Evolutionary conservation across 1,140 invertebrate genomes (phyloP), one percentile per base, ranked within the genome.

Genomic region (Tetraneura akinire): DNA sequence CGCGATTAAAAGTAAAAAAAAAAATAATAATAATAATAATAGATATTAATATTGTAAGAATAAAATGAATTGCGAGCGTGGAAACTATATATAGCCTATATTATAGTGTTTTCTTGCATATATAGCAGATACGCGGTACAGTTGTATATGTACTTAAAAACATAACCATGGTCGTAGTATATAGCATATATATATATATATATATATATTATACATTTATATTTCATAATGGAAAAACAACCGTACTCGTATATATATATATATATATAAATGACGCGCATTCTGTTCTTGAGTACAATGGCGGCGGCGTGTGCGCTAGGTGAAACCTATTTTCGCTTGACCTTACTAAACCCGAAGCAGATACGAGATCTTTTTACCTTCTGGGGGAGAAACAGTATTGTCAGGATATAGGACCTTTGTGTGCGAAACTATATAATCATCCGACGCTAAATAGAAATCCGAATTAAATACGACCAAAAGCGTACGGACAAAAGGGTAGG

Each of bases 301-400:
- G 70, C 49, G 53, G 70, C 49, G 26, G 26, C 70, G 16, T 42
- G 49, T 73, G 70, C 51, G 51, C 29, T 14, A 32, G 57, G 73
- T 57, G 73, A 76, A 76, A 76, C 49, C 53, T 76, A 37, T 37
- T n/a, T n/a, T 76, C 49, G 29, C 10, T 76, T 76, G 73, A 76
- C 73, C 73, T 76, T 76, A 37, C 73, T 53, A 57, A 55, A 76
- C 73, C 73, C 53, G 51, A 37, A 32, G 73, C 21, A 55, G 73
- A 76, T 76, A 76, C 53, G 26, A 57, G 73, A 76, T 76, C 73
- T 76, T 76, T 76, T 76, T 76, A 76, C 73, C 73, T 76, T 76
- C 73, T 76, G 73, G 73, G 53, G 73, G 73, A 76, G 73, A 76
- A 76, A 76, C 53, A 76, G 53, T 76, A 76, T 57, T 76, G 51